Base-by-base conservation (phyloP, 2,888 invertebrate genomes). In the Hyposoter didymator region DNA sequence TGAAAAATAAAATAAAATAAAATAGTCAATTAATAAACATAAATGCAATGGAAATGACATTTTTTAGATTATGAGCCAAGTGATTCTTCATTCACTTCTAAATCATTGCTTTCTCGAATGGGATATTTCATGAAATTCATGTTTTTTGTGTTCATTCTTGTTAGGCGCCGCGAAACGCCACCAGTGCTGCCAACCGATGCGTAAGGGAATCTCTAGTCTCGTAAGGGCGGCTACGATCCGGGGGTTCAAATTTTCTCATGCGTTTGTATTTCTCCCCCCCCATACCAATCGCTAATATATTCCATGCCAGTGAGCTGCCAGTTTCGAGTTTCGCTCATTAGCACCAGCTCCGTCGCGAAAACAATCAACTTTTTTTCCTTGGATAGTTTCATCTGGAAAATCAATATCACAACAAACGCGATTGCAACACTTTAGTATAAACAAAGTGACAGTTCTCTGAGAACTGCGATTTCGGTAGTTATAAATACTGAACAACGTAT, bases 101-200 rank as follows among this genome's bases (percentile, higher is more conserved):
- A n/a, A 6, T 32, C 14, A 62, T 47, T 47, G 7, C 19, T 35
- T 35, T 35, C 35, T 4, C 5, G 35, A 35, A 35, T 35, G 35
- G 35, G 5, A 35, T 35, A 35, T 35, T 35, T 35, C 3, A 35
- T 35, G 0, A 35, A 35, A 35, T 6, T 4, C n/a, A 39, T 19
- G 2, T 7, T 17, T 69, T 22, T 22, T 6, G 45, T n/a, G 14
- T 12, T n/a, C 39, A 47, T 45, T 62, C 19, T 2, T 19, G 12
- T 28, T 19, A 17, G 28, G 32, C n/a, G 62, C 43, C 52, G 19
- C 43, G 45, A 14, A 22, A 12, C n/a, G 14, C 8, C 4, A 2
- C 32, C 32, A 47, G 28, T n/a, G 14, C 47, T 64, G 74, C 47
- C 62, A 75, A 64, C 45, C 7, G n/a, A 75, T n/a, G 47, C 12